Evolutionary conservation across 2,113 vertebrate species (phyloP).

Genomic region (Nettapus auritus): DNA sequence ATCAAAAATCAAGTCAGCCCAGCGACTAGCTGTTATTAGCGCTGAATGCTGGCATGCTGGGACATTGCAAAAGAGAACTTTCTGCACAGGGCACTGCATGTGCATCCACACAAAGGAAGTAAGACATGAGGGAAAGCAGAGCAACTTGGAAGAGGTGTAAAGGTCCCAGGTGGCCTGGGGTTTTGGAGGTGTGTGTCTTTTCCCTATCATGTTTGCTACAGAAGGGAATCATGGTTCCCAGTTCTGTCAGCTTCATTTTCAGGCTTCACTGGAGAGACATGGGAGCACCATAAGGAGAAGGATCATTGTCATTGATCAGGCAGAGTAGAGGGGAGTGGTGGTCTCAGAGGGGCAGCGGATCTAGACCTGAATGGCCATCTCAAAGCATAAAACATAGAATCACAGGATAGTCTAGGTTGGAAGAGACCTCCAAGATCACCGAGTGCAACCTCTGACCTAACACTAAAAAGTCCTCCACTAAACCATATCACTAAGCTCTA

Average conservation of each 20-base stretch:
- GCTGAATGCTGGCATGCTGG: rapidly evolving
- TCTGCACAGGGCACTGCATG: background rate
- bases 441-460: too few species aligned
- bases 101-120: rapidly evolving
- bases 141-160: background rate
- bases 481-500: too few species aligned
- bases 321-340: background rate
- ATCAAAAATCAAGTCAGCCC: background rate
- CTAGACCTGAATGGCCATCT: background rate
- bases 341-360: background rate
- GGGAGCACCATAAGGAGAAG: background rate
- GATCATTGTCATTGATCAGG: rapidly evolving
- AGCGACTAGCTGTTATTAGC: background rate
- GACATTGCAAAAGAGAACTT: rapidly evolving
- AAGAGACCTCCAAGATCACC: too few species aligned
- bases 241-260: background rate
- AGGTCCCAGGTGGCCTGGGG: background rate
- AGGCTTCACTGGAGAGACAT: background rate
- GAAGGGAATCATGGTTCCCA: background rate
- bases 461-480: too few species aligned
- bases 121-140: background rate
- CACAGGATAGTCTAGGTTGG: too few species aligned
- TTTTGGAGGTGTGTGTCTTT: background rate
- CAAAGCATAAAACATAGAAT: background rate
- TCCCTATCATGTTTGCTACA: background rate